These are phyloP conservation scores for Leiothrix lutea DNA, from an alignment of 2,113 vertebrate genomes.

Conservation along the genomic window DNA sequence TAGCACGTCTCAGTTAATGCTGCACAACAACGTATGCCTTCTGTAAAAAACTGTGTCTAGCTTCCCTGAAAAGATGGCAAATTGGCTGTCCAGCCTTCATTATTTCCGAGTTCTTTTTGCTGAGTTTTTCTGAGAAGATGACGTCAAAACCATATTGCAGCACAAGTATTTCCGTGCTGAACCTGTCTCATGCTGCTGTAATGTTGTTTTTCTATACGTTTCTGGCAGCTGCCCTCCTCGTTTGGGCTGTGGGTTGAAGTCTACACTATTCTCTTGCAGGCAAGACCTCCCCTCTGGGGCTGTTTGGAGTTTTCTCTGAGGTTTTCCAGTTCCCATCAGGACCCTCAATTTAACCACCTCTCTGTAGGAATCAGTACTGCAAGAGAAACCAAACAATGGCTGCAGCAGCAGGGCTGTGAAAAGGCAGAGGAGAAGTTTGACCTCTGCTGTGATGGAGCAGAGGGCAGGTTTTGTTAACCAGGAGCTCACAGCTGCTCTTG, in stretches of 20 bases:
- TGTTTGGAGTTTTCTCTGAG: not conserved
- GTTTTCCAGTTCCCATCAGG: not conserved
- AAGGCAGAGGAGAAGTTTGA: not conserved
- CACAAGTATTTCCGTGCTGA: not conserved
- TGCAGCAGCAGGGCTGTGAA: not conserved
- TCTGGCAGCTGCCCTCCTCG: not conserved
- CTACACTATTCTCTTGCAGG: not conserved
- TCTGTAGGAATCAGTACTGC: not conserved
- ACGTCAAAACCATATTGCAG: not conserved
- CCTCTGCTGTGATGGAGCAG: not conserved
- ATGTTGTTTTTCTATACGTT: not conserved
- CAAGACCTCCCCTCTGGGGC: rapidly evolving
- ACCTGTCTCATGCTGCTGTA: not conserved
- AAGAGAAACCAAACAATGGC: not conserved
- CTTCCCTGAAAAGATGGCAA: not conserved
- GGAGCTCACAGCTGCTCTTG: not conserved
- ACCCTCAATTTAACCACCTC: not conserved
- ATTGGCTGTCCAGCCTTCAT: not conserved
- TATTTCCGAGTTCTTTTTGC: not conserved
- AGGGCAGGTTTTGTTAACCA: not conserved
- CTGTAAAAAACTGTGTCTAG: not conserved
- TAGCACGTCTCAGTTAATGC: not conserved
- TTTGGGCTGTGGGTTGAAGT: not conserved
- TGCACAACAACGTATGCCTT: not conserved
- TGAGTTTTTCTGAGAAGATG: not conserved